phyloP scores from a whole-genome alignment of 64 coral and sea anemone genomes.

The Pachyseris speciosa region DNA sequence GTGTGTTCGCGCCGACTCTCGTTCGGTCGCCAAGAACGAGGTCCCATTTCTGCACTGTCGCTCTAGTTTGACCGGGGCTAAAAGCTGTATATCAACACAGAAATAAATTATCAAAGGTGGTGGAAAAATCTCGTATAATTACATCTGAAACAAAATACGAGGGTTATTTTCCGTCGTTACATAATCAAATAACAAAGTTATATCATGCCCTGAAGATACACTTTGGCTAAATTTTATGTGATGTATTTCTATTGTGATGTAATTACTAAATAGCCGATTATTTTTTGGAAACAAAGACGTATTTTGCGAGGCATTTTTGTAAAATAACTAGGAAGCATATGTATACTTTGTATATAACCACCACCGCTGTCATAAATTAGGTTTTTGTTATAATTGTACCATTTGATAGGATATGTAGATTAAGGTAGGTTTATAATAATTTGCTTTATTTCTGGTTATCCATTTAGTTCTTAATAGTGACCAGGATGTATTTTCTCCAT shows the following conservation, averaged over 20 bases:
- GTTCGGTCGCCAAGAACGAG: too few species aligned
- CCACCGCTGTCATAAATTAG: background rate
- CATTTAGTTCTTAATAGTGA: too few species aligned
- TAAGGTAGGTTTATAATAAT: background rate
- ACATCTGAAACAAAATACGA: background rate
- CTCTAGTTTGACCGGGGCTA: too few species aligned
- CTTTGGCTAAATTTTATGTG: background rate
- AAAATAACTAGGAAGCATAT: constrained; percentile 25
- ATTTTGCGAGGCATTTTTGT: constrained; percentile 33
- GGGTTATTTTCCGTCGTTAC: background rate
- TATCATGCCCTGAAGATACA: background rate
- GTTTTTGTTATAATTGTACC: background rate
- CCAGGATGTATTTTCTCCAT: background rate
- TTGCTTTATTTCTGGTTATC: background rate
- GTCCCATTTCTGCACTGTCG: too few species aligned
- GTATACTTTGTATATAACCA: background rate
- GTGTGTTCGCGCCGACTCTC: too few species aligned
- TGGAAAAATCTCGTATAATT: background rate
- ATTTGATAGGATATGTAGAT: background rate
- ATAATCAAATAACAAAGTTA: background rate
- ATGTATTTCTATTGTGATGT: constrained; percentile 14
- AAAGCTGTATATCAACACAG: too few species aligned
- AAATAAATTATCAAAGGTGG: too few species aligned
- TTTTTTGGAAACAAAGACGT: constrained; percentile 10
- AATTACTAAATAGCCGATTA: constrained; percentile 13